These are phyloP conservation scores for Lacanobia wlatinum DNA, from an alignment of 2,888 invertebrate genomes.

Conservation along the genomic window DNA sequence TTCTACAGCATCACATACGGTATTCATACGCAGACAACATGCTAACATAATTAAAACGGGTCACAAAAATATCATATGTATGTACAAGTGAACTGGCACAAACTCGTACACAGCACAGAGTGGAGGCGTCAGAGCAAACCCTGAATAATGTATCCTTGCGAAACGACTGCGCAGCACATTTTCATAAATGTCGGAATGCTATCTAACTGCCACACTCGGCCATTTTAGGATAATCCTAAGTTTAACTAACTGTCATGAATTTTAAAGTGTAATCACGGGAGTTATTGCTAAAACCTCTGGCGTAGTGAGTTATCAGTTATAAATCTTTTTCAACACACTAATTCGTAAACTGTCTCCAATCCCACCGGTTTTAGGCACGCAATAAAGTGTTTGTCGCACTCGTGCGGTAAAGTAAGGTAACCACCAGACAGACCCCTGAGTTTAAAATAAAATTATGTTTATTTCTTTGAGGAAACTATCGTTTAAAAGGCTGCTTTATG, in stretches of 20 bases:
- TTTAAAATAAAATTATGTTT: no score
- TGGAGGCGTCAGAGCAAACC: slow-evolving; percentile 26
- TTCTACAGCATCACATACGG: neutral
- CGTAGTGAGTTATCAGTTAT: neutral
- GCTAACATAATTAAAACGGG: slow-evolving; percentile 29
- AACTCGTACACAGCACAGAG: slow-evolving; percentile 13
- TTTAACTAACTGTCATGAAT: slow-evolving; percentile 35
- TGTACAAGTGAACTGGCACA: slow-evolving; percentile 14
- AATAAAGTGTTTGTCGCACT: neutral
- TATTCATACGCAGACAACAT: neutral
- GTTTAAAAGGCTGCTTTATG: no score
- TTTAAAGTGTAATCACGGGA: slow-evolving; percentile 20
- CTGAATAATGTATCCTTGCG: slow-evolving; percentile 59
- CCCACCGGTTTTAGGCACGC: neutral
- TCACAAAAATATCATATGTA: slow-evolving; percentile 32
- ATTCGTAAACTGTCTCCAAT: neutral
- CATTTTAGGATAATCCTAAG: slow-evolving; percentile 49
- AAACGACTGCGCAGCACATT: slow-evolving; percentile 53
- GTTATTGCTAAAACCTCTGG: slow-evolving; percentile 3
- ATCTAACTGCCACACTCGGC: slow-evolving; percentile 41
- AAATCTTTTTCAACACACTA: neutral
- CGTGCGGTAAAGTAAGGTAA: neutral
- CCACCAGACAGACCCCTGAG: no score
- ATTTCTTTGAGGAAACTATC: no score
- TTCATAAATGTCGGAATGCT: slow-evolving; percentile 60